Percentiles rank a stretch among this genome's conserved stretches.
phyloP scores from a whole-genome alignment of 2,797 vertebrate species.

The Siniperca undulata region DNA sequence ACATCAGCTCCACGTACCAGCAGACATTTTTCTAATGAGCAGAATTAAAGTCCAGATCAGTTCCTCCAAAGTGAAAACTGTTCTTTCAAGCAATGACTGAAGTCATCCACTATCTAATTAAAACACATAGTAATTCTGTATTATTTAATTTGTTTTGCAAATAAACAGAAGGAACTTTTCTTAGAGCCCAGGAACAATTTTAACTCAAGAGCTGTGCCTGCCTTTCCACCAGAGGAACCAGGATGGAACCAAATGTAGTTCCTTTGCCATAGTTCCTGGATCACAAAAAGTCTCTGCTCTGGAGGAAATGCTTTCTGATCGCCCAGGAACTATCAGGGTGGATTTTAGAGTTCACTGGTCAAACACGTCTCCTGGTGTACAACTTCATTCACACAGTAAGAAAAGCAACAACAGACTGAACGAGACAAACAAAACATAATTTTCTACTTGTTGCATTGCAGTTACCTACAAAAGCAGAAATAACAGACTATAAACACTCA shows the following conservation, averaged over 20 bases:
- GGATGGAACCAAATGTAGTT: conserved; percentile 1
- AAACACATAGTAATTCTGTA: not conserved
- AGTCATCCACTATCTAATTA: not conserved
- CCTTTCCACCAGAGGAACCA: not conserved
- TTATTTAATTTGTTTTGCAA: not conserved
- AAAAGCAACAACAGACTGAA: not conserved
- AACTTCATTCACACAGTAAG: not conserved
- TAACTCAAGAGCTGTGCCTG: not conserved
- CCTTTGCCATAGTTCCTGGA: not conserved
- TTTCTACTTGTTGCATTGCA: not conserved
- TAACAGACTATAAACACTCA: not conserved
- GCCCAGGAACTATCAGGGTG: not conserved
- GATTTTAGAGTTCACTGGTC: conserved; percentile 1
- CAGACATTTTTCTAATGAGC: conserved; percentile 28
- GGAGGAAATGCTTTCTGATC: not conserved
- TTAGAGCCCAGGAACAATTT: not conserved
- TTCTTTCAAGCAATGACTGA: not conserved
- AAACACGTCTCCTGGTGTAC: not conserved
- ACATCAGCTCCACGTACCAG: not conserved
- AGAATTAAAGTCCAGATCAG: conserved; percentile 13
- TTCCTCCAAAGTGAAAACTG: conserved; percentile 2
- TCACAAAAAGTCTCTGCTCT: not conserved
- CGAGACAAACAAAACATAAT: not conserved
- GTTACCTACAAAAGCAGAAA: not conserved
- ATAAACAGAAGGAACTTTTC: not conserved